phyloP scores from a whole-genome alignment of 2,113 vertebrate species.

The Pampusana beccarii region DNA sequence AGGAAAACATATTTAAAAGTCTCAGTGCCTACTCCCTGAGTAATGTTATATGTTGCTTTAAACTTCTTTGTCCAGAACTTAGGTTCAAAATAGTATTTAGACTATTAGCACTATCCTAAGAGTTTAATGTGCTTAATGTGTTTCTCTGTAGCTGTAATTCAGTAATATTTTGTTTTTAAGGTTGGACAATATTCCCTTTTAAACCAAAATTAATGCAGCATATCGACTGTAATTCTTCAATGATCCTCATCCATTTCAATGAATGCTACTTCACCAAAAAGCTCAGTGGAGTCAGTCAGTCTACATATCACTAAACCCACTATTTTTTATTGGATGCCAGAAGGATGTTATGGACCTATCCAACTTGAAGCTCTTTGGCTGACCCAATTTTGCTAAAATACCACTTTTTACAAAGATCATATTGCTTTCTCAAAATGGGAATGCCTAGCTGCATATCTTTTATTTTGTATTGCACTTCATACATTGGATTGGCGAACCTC shows the following conservation, averaged over 20 bases:
- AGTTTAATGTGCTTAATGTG: neutral
- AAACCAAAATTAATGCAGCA: constrained; percentile 30
- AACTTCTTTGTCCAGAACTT: neutral
- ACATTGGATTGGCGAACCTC: neutral
- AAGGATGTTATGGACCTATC: neutral
- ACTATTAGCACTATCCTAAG: neutral
- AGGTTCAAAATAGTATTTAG: neutral
- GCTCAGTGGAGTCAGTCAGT: constrained; percentile 41
- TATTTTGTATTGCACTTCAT: neutral
- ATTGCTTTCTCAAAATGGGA: neutral
- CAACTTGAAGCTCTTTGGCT: neutral
- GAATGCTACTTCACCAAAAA: neutral
- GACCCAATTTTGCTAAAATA: neutral
- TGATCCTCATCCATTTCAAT: neutral
- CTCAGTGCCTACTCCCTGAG: neutral
- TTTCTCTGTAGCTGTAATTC: neutral
- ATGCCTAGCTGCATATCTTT: neutral
- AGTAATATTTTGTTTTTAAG: neutral
- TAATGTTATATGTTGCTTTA: neutral
- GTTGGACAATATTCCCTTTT: neutral
- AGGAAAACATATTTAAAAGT: neutral
- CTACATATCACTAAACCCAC: neutral
- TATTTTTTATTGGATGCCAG: neutral
- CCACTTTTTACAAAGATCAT: neutral
- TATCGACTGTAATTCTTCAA: neutral